phyloP scores from a whole-genome alignment of 2,113 vertebrate species.

The Empidonax traillii region DNA sequence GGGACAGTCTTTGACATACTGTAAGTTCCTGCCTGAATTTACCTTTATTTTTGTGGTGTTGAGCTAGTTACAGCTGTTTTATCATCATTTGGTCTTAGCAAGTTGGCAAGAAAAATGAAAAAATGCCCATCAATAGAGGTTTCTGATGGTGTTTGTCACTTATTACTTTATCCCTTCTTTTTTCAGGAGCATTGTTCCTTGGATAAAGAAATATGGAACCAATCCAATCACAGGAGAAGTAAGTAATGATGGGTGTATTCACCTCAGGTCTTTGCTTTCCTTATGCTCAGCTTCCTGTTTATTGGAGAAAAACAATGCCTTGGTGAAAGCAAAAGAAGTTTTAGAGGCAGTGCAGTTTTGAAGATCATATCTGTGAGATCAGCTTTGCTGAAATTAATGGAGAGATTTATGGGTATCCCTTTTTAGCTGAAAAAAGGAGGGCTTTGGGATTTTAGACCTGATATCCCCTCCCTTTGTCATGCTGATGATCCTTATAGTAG shows the following conservation, averaged over 20 bases:
- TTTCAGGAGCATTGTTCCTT: slow-evolving; percentile 92
- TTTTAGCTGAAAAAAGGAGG: neutral
- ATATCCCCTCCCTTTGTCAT: neutral
- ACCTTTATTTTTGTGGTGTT: neutral
- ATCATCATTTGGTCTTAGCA: neutral
- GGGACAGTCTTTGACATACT: slow-evolving; percentile 92
- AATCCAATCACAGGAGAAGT: slow-evolving; percentile 94
- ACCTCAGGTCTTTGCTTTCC: neutral
- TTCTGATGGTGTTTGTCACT: neutral
- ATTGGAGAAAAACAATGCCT: neutral
- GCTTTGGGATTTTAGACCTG: neutral
- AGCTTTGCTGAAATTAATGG: neutral
- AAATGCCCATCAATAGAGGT: neutral
- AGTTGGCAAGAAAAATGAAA: neutral
- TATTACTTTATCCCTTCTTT: neutral
- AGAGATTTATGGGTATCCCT: neutral
- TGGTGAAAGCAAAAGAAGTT: neutral
- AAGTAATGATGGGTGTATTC: neutral
- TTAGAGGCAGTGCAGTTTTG: neutral
- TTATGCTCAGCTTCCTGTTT: neutral
- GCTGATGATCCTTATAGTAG: neutral
- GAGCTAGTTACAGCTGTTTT: neutral
- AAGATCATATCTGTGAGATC: neutral
- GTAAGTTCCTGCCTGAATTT: slow-evolving; percentile 74
- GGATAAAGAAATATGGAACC: slow-evolving; percentile 96